Evolutionary conservation across 2,888 invertebrate species (phyloP), one percentile per base, ranked within the genome.

Genomic region (Hyles lineata): DNA sequence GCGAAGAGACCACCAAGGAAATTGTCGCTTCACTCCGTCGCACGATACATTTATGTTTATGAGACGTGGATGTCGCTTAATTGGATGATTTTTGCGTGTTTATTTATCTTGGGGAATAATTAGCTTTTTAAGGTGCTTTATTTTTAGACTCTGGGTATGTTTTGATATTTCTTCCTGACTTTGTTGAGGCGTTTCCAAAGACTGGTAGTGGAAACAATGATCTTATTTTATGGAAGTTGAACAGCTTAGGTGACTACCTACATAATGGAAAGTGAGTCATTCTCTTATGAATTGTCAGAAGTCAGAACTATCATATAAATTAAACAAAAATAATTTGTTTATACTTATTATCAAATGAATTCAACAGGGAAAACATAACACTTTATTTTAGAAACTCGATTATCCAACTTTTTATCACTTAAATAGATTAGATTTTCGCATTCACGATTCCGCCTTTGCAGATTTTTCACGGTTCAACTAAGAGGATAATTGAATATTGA

Each of bases 1-100:
- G 83, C 82, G 78, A 80, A 75, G 83, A 87, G 94, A 94, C 94
- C 94, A 94, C 94, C 94, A 88, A 85, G 88, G 88, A 90, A 89
- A 91, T 89, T 90, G 91, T 92, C 92, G 88, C 88, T 86, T 82
- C 87, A 82, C 82, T 85, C 84, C 85, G 85, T 86, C 87, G 85
- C 84, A 72, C 83, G 85, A 89, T 89, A 89, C 88, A 87, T 90
- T 91, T 90, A 89, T 88, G 89, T 90, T 86, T 87, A 87, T 89
- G 87, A 86, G 88, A 90, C 89, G 88, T 86, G 82, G 81, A 83
- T 82, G 83, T 83, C 83, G 81, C 83, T 87, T 94, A 93, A 93
- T 93, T 93, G 89, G 90, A 81, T 83, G 81, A 88, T 87, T 90
- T 85, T 89, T 89, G 89, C 81, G 78, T 80, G 80, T 78, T 79